Percentiles rank a stretch among this genome's conserved stretches.
phyloP scores from a whole-genome alignment of 2,113 vertebrate species.

The Coptodon bakossiorum region DNA sequence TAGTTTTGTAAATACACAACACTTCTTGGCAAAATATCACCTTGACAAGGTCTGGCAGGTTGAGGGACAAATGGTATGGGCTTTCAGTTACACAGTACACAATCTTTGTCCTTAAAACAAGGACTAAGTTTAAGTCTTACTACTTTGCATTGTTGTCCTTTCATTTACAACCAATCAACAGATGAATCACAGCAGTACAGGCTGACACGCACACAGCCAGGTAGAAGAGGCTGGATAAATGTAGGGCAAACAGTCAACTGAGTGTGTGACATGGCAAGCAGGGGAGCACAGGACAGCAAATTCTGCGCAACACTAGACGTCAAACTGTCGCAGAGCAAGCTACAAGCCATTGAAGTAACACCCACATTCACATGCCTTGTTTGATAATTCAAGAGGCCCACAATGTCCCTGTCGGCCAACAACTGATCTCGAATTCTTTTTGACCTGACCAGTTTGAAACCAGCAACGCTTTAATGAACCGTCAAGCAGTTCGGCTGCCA shows the following conservation, averaged over 20 bases:
- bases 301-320: slow-evolving; percentile 16
- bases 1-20: slow-evolving; percentile 8
- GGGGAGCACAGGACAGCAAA: slow-evolving; percentile 24
- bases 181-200: slow-evolving; percentile 16
- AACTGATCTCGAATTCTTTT: neutral
- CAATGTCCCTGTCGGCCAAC: neutral
- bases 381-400: neutral
- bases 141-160: neutral
- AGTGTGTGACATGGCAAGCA: slow-evolving; percentile 39
- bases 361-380: neutral
- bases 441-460: neutral
- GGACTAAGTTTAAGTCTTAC: neutral
- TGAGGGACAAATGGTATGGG: neutral
- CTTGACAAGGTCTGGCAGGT: neutral
- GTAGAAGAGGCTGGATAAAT: slow-evolving; percentile 22
- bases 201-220: neutral
- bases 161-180: slow-evolving; percentile 12
- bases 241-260: slow-evolving; percentile 47
- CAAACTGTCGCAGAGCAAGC: slow-evolving; percentile 20
- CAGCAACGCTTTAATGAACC: neutral
- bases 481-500: neutral
- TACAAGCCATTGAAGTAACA: neutral
- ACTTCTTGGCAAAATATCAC: neutral
- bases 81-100: neutral
- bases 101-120: slow-evolving; percentile 51